Conservation (phyloP, 1,140 invertebrate genomes). For the Lerema accius region DNA sequence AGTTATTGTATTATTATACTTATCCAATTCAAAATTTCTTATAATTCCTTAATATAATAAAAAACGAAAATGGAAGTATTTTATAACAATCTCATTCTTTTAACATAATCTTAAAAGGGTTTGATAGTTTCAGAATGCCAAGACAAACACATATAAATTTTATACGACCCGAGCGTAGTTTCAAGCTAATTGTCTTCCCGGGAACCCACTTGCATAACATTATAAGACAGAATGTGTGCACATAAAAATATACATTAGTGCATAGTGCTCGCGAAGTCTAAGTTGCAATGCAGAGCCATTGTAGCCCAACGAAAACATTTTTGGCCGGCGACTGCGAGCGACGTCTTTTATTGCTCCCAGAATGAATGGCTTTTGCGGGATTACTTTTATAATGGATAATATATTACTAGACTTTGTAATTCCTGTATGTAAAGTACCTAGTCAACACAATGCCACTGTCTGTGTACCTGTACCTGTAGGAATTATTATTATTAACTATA, state of each 20-base stretch:
- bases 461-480: too few relatives aligned
- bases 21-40: too few relatives aligned
- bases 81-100: too few relatives aligned
- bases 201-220: constrained; percentile 28
- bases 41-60: too few relatives aligned
- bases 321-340: constrained; percentile 47
- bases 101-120: not conserved
- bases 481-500: not conserved
- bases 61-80: too few relatives aligned
- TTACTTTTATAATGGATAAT: constrained; percentile 34
- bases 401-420: constrained; percentile 24
- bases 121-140: not conserved
- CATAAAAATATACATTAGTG: constrained; percentile 37
- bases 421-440: constrained; percentile 11
- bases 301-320: constrained; percentile 47
- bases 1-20: too few relatives aligned
- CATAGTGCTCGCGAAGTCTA: constrained; percentile 30
- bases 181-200: constrained; percentile 27
- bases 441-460: too few relatives aligned
- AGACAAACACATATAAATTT: constrained; percentile 16
- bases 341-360: constrained; percentile 51
- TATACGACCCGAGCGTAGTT: constrained; percentile 13
- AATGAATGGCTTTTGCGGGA: constrained; percentile 30
- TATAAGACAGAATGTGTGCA: constrained; percentile 29
- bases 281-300: constrained; percentile 46